phyloP scores from a whole-genome alignment of 2,888 invertebrate species.

The Nymphalis polychloros region DNA sequence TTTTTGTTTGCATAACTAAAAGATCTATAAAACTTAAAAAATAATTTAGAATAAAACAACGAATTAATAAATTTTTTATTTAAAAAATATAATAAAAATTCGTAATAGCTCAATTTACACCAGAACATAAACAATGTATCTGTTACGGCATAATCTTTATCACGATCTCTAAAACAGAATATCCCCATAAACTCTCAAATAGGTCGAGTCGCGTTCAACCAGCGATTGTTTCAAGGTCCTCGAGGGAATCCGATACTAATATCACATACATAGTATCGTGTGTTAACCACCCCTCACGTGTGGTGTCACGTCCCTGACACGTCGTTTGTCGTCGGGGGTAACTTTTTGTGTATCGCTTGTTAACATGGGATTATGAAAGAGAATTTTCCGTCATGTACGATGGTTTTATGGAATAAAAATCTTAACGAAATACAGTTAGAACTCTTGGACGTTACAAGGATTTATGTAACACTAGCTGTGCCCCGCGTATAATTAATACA shows the following conservation, averaged over 20 bases:
- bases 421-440: too few relatives aligned
- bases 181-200: background rate
- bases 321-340: background rate
- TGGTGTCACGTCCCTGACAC: constrained; percentile 9
- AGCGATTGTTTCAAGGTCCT: background rate
- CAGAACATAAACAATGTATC: too few relatives aligned
- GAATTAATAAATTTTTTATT: too few relatives aligned
- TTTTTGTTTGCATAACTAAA: too few relatives aligned
- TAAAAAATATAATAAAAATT: too few relatives aligned
- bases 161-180: background rate
- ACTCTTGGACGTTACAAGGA: too few relatives aligned
- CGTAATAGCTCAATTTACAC: too few relatives aligned
- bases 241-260: background rate
- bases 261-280: constrained; percentile 4
- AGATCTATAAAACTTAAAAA: too few relatives aligned
- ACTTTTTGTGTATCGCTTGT: constrained; percentile 1
- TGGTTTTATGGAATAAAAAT: background rate
- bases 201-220: background rate
- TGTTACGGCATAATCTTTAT: background rate
- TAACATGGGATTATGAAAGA: constrained; percentile 3
- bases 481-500: too few relatives aligned
- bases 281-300: constrained; percentile 2
- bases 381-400: background rate
- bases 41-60: too few relatives aligned
- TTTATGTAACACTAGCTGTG: too few relatives aligned